phyloP scores from a whole-genome alignment of 2,888 invertebrate species.

The Sympetrum striolatum region DNA sequence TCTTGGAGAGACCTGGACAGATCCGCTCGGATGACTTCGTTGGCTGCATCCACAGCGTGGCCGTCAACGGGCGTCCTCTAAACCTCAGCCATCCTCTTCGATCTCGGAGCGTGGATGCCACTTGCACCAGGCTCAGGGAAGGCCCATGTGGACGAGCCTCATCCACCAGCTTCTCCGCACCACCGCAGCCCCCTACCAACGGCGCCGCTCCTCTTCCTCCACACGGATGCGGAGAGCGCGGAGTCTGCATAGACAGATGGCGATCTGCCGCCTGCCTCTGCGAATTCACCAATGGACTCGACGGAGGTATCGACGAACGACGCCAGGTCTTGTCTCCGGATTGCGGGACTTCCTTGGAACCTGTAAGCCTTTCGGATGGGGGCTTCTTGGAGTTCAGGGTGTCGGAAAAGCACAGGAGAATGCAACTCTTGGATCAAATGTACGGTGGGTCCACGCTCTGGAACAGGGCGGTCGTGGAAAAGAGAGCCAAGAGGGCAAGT shows the following conservation, averaged over 20 bases:
- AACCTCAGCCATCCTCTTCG: constrained; percentile 81
- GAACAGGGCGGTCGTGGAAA: constrained; percentile 56
- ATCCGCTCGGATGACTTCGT: constrained; percentile 91
- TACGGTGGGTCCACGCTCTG: constrained; percentile 78
- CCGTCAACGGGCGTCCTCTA: constrained; percentile 82
- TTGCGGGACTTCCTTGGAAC: constrained; percentile 78
- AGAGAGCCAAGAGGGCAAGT: constrained; percentile 55
- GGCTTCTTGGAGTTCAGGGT: constrained; percentile 76
- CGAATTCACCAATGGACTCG: constrained; percentile 62
- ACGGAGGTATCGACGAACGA: constrained; percentile 54
- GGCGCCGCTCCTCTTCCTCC: constrained; percentile 50
- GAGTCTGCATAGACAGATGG: constrained; percentile 86
- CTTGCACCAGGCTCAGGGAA: constrained; percentile 70
- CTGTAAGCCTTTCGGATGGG: constrained; percentile 79
- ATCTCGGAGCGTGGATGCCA: constrained; percentile 74
- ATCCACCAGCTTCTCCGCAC: constrained; percentile 44
- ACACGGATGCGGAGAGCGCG: constrained; percentile 68
- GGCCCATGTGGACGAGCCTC: constrained; percentile 47
- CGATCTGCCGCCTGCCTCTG: constrained; percentile 72
- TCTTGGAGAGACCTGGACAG: constrained; percentile 87
- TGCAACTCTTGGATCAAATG: constrained; percentile 82
- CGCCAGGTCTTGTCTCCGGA: constrained; percentile 67
- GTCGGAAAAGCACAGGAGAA: constrained; percentile 83
- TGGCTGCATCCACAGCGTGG: constrained; percentile 91
- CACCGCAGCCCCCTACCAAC: neutral